phyloP scores from a whole-genome alignment of 2,113 vertebrate genomes.

The Erythrolamprus reginae region DNA sequence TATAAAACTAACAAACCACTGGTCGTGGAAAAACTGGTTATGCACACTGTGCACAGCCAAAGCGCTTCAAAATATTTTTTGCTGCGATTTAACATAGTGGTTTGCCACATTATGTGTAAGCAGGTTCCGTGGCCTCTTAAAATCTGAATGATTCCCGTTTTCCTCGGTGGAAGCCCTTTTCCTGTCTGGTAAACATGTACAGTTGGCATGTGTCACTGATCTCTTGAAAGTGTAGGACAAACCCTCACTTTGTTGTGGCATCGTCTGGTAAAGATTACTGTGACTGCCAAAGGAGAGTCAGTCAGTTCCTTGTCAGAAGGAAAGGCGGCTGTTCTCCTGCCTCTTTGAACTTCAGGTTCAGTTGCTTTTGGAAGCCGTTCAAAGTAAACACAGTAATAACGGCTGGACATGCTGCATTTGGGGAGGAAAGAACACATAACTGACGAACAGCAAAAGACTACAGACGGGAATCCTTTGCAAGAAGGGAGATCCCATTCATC shows the following conservation, averaged over 20 bases:
- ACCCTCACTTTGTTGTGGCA: constrained; percentile 12
- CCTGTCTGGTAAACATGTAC: background rate
- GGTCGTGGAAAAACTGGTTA: background rate
- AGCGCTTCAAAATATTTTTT: background rate
- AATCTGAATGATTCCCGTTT: background rate
- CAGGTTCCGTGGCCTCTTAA: background rate
- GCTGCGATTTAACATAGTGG: background rate
- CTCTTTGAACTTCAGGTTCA: background rate
- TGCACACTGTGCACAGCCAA: background rate
- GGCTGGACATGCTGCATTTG: background rate
- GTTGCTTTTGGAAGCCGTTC: constrained; percentile 17
- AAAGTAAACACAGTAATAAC: constrained; percentile 12
- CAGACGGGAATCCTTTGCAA: background rate
- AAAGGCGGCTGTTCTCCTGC: constrained; percentile 7
- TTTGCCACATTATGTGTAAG: background rate
- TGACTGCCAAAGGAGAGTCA: constrained; percentile 3
- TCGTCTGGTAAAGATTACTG: background rate
- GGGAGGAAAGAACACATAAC: background rate
- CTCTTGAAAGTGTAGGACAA: constrained; percentile 12
- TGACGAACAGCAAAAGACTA: background rate
- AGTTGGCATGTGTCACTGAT: background rate
- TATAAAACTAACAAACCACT: background rate
- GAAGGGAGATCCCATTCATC: background rate
- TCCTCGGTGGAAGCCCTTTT: background rate
- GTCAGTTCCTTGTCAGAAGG: constrained; percentile 2